Evolutionary conservation across 2,888 invertebrate genomes (phyloP).

Genomic region (Drosophila helvetica): DNA sequence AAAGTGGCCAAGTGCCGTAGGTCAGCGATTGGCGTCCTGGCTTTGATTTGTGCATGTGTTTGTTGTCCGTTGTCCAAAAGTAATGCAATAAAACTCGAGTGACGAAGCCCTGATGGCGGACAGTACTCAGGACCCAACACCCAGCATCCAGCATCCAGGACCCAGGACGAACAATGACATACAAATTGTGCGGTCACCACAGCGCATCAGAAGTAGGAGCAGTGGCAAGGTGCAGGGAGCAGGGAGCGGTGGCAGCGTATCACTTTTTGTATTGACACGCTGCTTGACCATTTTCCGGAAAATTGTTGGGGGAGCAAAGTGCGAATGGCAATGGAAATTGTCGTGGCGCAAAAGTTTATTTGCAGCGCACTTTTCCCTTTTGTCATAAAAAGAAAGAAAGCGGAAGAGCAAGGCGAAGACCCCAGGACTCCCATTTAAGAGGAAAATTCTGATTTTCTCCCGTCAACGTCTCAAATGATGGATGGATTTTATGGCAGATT

Average conservation of each 20-base stretch:
- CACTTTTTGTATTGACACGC: slow-evolving; percentile 32
- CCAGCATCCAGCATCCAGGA: slow-evolving; percentile 6
- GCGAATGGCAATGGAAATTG: slow-evolving; percentile 56
- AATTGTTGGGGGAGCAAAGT: slow-evolving; percentile 39
- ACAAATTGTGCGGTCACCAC: slow-evolving; percentile 50
- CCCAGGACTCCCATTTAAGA: slow-evolving; percentile 19
- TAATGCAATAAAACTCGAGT: slow-evolving; percentile 59
- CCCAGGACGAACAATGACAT: slow-evolving; percentile 39
- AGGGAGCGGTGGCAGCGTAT: slow-evolving; percentile 7
- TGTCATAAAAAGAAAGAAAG: slow-evolving; percentile 13
- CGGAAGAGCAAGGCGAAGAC: slow-evolving; percentile 10
- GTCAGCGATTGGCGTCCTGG: slow-evolving; percentile 68
- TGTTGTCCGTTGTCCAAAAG: slow-evolving; percentile 37
- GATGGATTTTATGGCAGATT: slow-evolving; percentile 24
- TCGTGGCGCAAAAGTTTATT: slow-evolving; percentile 51
- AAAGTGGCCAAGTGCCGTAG: slow-evolving; percentile 63
- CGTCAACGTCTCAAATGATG: slow-evolving; percentile 30
- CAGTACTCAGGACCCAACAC: slow-evolving; percentile 8
- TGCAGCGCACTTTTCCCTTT: slow-evolving; percentile 38
- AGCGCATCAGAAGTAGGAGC: slow-evolving; percentile 5
- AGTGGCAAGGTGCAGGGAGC: background rate
- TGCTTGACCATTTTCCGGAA: slow-evolving; percentile 39
- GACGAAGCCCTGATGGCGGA: slow-evolving; percentile 35
- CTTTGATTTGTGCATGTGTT: slow-evolving; percentile 68
- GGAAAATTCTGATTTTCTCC: slow-evolving; percentile 11